Base-by-base conservation (phyloP, 1,140 invertebrate species). In the Bombus sibiricus region DNA sequence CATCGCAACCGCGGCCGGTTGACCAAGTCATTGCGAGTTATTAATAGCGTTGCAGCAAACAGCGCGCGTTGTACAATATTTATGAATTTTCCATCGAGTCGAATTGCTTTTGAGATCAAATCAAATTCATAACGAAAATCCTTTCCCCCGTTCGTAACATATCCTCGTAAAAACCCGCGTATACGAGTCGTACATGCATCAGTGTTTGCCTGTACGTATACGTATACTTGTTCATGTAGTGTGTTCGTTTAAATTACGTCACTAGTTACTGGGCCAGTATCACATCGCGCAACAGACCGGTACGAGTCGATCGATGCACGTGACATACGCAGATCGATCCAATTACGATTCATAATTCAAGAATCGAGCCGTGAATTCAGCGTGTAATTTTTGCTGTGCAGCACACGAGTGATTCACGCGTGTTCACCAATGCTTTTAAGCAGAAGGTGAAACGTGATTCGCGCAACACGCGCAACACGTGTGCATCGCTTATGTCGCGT, bases 311-410 rank as follows among this genome's bases (percentile, higher is more conserved):
- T 37, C 69, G 71, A n/a, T 64, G 41, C 71, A 84, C 82, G 75
- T 78, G 82, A 78, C 74, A 22, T 47, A 47, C 64, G 82, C 64
- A n/a, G 47, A 69, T 84, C 82, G 75, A 84, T 84, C 37, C 59
- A 84, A 84, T 78, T 69, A 75, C 82, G 64, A 71, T 43, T 78
- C 37, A 59, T 59, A 59, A 83, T 78, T 71, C 22, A 43, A 59
- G 69, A 80, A 84, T 39, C 73, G 18, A 32, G 9, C 18, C 62
- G 66, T 34, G 15, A 81, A 73, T 59, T 73, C 57, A 43, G 13
- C 53, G 75, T 25, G 25, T 62, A 53, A 64, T 71, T 62, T 62
- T 81, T 37, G 6, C 32, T 1, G 18, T 34, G 9, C 32, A 18
- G 22, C 41, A 34, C 10, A 5, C 43, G 83, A 62, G 13, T 53